Base-by-base conservation (phyloP, 1,140 invertebrate species). In the Archegozetes longisetosus region DNA sequence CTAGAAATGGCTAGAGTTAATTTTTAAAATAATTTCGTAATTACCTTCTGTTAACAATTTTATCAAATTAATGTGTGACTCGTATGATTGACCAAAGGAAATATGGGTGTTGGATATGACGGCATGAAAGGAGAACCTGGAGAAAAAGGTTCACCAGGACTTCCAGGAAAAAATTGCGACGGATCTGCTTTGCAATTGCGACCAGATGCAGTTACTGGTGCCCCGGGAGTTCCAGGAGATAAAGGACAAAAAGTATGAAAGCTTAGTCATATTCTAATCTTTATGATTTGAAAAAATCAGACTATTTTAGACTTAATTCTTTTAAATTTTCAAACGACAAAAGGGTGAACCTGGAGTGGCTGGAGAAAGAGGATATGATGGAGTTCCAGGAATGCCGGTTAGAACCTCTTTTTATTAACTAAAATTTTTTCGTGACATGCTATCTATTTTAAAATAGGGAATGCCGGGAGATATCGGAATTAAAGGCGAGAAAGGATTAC, bases 391-490 rank as follows among this genome's bases (percentile, higher is more conserved):
- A 20, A 6, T 32, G 24, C 32, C 40, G 9, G 32, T 46, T 24
- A 25, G 47, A n/a, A 9, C 23, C 20, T 51, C 1, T 12, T 55
- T 55, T 22, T 55, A n/a, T 1, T 55, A 55, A 55, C 13, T 13
- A 13, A 27, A 14, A 6, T 13, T 13, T 13, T 26, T 32, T 32
- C 0, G n/a, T n/a, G n/a, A n/a, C n/a, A n/a, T n/a, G 6, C 32
- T 40, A 9, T 52, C 12, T 52, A 52, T 52, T 9, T 25, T 9
- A 25, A 24, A 9, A 9, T 24, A 22, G 6, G 69, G 69, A 51
- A 58, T 80, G 64, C 75, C 79, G 47, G 88, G 88, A 22, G 78
- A 81, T 27, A 76, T 75, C 28, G 87, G 88, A 26, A 62, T 69
- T 2, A 66, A 65, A 46, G 83, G 83, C 58, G 76, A 78, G 32